A percentile compares a stretch with the other conserved stretches of the same genome.
phyloP scores from a whole-genome alignment of 2,797 vertebrate species.

The Cryptoblepharus egeriae region DNA sequence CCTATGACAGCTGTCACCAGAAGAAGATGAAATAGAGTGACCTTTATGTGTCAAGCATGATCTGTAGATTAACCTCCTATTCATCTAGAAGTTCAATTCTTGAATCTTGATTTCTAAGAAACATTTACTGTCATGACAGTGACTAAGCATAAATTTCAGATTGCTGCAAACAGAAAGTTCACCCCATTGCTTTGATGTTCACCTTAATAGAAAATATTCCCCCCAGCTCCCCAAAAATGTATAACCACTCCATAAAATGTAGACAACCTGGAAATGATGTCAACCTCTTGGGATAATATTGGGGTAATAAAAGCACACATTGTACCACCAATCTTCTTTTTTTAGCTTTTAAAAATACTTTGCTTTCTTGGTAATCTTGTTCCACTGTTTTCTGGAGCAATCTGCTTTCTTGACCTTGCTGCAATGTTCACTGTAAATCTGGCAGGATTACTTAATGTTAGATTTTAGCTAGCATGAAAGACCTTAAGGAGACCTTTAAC shows the following conservation, averaged over 20 bases:
- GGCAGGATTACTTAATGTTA: constrained; percentile 25
- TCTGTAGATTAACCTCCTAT: not conserved
- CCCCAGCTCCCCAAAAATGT: too few species aligned
- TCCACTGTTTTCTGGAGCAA: constrained; percentile 29
- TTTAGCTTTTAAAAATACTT: not conserved
- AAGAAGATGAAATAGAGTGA: not conserved
- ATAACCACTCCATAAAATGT: not conserved
- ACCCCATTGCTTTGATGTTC: not conserved
- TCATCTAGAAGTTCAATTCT: not conserved
- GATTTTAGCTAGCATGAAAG: not conserved
- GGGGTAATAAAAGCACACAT: not conserved
- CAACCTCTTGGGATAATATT: not conserved
- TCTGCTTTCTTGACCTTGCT: not conserved
- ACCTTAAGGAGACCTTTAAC: not conserved
- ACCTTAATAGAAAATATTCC: not conserved
- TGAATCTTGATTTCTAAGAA: constrained; percentile 1
- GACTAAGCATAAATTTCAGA: not conserved
- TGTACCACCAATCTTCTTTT: not conserved
- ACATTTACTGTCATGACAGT: not conserved
- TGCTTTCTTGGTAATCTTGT: not conserved
- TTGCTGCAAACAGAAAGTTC: not conserved
- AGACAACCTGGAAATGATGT: not conserved
- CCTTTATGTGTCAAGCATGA: not conserved
- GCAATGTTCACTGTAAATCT: not conserved
- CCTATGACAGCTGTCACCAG: not conserved